Conservation (phyloP, 92 coral and sea anemone species). For the Siderastrea siderea region DNA sequence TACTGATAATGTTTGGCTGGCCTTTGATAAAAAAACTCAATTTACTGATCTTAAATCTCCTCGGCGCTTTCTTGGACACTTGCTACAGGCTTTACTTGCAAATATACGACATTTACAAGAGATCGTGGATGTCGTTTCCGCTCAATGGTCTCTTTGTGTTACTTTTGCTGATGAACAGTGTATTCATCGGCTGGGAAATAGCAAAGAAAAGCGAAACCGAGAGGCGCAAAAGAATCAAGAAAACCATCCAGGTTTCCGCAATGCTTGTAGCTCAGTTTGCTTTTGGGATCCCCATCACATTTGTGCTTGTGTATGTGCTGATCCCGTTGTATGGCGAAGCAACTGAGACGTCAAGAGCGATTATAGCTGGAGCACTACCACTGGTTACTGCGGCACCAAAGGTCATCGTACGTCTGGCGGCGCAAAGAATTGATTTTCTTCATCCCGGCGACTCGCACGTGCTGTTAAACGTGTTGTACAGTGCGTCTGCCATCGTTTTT, state of each 20-base stretch:
- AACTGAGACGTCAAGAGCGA: background rate
- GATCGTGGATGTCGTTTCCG: conserved; percentile 61
- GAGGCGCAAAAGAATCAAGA: background rate
- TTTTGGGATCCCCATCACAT: conserved; percentile 40
- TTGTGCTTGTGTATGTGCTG: background rate
- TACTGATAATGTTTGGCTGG: conserved; percentile 53
- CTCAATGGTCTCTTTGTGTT: conserved; percentile 60
- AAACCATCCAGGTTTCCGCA: conserved; percentile 24
- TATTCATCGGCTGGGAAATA: conserved; percentile 50
- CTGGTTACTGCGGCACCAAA: conserved; percentile 59
- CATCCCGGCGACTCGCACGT: conserved; percentile 67
- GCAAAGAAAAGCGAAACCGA: background rate
- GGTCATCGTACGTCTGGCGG: conserved; percentile 57
- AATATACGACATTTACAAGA: conserved; percentile 55
- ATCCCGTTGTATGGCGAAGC: conserved; percentile 8
- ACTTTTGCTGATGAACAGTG: conserved; percentile 45
- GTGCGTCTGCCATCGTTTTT: conserved; percentile 50
- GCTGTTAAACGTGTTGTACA: conserved; percentile 41
- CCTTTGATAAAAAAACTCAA: conserved; percentile 61
- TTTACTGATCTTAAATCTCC: conserved; percentile 46
- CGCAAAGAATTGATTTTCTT: conserved; percentile 55
- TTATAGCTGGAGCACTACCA: conserved; percentile 25
- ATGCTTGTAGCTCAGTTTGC: conserved; percentile 53
- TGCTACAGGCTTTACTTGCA: conserved; percentile 57
- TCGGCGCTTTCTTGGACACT: conserved; percentile 69